phyloP scores from a whole-genome alignment of 1,140 invertebrate genomes.

The Paracyclopina nana region DNA sequence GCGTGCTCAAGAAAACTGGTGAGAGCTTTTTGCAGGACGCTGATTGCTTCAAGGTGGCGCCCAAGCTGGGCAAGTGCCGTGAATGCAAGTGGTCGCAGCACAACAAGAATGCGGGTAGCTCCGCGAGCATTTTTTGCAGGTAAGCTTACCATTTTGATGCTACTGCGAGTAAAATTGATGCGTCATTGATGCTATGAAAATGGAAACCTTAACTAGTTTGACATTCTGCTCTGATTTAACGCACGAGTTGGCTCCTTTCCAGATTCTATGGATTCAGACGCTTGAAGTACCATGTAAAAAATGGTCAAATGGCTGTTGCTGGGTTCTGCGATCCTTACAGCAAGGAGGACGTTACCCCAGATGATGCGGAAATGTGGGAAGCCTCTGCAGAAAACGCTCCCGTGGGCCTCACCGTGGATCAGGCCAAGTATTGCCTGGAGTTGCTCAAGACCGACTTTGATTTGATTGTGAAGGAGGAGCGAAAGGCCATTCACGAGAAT shows the following conservation, averaged over 20 bases:
- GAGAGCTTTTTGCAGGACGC: constrained; percentile 33
- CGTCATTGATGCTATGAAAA: too few species aligned
- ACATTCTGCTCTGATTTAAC: too few species aligned
- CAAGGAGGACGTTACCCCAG: constrained; percentile 58
- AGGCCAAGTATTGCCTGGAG: constrained; percentile 59
- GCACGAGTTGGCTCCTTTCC: too few species aligned
- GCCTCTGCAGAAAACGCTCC: constrained; percentile 1
- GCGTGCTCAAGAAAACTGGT: constrained; percentile 38
- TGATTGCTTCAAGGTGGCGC: constrained; percentile 60
- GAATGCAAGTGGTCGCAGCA: constrained; percentile 67
- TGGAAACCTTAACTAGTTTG: too few species aligned
- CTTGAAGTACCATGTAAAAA: constrained; percentile 60
- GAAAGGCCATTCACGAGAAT: constrained; percentile 44
- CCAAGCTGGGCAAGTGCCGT: constrained; percentile 65
- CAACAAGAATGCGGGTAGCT: constrained; percentile 46
- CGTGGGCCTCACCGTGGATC: constrained; percentile 36
- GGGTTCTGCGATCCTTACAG: constrained; percentile 85
- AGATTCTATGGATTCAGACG: constrained; percentile 84
- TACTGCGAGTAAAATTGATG: too few species aligned
- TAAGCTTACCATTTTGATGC: too few species aligned
- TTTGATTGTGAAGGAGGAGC: constrained; percentile 71
- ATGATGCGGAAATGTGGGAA: background rate
- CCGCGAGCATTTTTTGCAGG: too few species aligned
- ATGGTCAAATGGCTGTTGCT: constrained; percentile 61
- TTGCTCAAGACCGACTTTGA: constrained; percentile 89